A percentile compares a stretch with the other conserved stretches of the same genome.
Evolutionary conservation across 2,888 invertebrate genomes (phyloP).

Genomic region (Matsumyia berberina): DNA sequence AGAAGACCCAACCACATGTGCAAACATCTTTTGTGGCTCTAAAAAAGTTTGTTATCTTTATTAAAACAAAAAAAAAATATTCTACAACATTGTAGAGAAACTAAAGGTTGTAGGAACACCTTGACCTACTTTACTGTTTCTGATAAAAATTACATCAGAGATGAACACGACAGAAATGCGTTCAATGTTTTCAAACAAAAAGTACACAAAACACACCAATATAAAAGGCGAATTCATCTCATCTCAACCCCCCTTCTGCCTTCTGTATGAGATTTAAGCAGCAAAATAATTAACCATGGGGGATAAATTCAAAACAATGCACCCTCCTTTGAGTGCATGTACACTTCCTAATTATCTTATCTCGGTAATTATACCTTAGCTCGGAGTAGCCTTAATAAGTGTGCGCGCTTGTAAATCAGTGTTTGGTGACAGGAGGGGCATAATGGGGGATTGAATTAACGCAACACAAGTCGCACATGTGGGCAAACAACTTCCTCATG

Average conservation of each 20-base stretch:
- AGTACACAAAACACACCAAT: conserved; percentile 17
- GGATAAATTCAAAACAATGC: conserved; percentile 65
- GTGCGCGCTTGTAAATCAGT: conserved; percentile 33
- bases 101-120: conserved; percentile 55
- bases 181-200: conserved; percentile 58
- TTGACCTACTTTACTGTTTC: conserved; percentile 67
- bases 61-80: too few relatives aligned
- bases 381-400: conserved; percentile 55
- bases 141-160: conserved; percentile 66
- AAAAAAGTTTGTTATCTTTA: neutral
- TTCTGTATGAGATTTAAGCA: conserved; percentile 51
- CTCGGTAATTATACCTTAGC: conserved; percentile 68
- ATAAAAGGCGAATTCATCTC: conserved; percentile 47
- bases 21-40: neutral
- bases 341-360: conserved; percentile 76
- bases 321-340: conserved; percentile 71
- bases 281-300: conserved; percentile 72
- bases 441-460: conserved; percentile 13
- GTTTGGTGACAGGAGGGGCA: conserved; percentile 7
- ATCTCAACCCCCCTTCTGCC: neutral
- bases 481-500: conserved; percentile 58
- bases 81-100: neutral
- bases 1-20: neutral
- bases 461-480: conserved; percentile 17
- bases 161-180: conserved; percentile 42